These are phyloP conservation scores for Manacus vitellinus DNA, from an alignment of 2,113 vertebrate species.

Conservation along the genomic window DNA sequence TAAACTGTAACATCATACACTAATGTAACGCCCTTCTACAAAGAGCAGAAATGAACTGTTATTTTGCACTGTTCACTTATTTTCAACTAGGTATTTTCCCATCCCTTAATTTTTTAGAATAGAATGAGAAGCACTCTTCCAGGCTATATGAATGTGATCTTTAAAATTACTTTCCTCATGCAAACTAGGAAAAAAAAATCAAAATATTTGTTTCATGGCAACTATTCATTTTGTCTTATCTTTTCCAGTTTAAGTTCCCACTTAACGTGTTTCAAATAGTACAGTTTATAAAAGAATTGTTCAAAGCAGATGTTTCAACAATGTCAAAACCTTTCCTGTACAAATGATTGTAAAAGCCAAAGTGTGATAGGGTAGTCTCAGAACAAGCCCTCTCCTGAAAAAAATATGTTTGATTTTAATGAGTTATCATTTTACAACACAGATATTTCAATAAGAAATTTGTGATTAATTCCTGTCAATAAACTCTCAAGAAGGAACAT, in stretches of 20 bases:
- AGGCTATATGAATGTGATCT: neutral
- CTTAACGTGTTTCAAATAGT: neutral
- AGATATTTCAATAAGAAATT: neutral
- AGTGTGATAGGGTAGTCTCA: neutral
- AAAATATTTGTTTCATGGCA: neutral
- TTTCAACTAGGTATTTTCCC: neutral
- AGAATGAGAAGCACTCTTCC: neutral
- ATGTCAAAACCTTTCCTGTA: neutral
- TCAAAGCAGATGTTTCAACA: slow-evolving; percentile 21
- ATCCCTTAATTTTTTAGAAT: neutral
- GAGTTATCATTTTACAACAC: neutral
- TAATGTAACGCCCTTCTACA: neutral
- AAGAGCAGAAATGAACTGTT: neutral
- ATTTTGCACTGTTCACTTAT: neutral
- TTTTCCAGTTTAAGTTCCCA: neutral
- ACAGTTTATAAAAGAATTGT: neutral
- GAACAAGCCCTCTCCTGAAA: neutral
- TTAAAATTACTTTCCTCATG: neutral
- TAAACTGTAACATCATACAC: neutral
- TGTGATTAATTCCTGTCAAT: neutral
- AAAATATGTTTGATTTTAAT: neutral
- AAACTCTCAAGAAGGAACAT: neutral
- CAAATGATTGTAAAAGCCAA: neutral
- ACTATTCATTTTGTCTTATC: neutral
- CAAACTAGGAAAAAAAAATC: neutral